Conservation (phyloP, 2,888 invertebrate species). For the Alitta virens region DNA sequence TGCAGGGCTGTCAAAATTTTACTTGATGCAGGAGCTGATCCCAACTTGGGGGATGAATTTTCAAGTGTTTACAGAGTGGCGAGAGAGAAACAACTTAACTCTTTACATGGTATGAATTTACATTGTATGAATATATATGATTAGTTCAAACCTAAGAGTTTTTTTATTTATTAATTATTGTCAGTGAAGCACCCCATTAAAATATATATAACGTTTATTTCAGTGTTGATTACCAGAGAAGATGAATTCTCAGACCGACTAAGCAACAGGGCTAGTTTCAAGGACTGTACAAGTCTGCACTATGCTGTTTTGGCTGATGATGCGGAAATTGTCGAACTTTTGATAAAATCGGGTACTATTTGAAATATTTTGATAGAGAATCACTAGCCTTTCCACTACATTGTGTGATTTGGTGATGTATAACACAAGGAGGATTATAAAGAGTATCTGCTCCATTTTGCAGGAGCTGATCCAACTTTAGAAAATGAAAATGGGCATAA, state of each 20-base stretch:
- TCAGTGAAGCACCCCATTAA: no score
- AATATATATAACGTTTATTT: neutral
- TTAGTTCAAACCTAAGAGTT: no score
- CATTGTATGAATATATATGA: no score
- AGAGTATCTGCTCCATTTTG: no score
- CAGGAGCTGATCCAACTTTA: constrained; percentile 61
- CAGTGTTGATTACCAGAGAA: constrained; percentile 65
- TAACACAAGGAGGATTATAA: no score
- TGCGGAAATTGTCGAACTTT: constrained; percentile 63
- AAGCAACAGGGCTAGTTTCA: constrained; percentile 70
- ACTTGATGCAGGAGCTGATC: constrained; percentile 72
- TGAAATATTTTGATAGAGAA: no score
- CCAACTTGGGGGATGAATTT: constrained; percentile 75
- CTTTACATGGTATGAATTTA: constrained; percentile 58
- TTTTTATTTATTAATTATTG: no score
- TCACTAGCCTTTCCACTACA: no score
- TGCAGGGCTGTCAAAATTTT: constrained; percentile 51
- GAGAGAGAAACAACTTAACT: constrained; percentile 67
- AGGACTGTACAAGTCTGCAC: constrained; percentile 83
- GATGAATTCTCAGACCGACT: constrained; percentile 75
- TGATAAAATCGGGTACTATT: constrained; percentile 74
- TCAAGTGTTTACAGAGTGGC: constrained; percentile 70
- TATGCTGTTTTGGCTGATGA: constrained; percentile 81
- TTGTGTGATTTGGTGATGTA: no score
- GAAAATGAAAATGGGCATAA: constrained; percentile 78